phyloP scores from a whole-genome alignment of 2,888 invertebrate species.

The Adineta ricciae region DNA sequence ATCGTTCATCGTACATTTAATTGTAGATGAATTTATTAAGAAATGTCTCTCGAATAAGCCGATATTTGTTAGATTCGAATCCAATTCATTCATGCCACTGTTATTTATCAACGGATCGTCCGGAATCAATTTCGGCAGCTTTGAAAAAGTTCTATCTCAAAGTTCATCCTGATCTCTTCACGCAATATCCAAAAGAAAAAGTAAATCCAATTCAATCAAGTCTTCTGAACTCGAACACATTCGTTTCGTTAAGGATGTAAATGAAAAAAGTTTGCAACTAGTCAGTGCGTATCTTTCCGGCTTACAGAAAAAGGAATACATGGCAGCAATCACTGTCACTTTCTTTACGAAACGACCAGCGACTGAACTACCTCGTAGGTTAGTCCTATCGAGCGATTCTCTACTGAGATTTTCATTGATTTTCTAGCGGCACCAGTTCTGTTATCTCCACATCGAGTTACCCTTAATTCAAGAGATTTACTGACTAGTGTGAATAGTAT shows the following conservation, averaged over 20 bases:
- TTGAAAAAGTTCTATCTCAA: conserved; percentile 84
- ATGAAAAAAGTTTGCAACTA: not conserved
- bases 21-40: not conserved
- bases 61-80: not conserved
- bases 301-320: not conserved
- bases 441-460: not conserved
- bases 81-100: not conserved
- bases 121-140: conserved; percentile 54
- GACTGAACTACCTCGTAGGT: not conserved
- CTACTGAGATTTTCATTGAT: not conserved
- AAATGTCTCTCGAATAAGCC: not conserved
- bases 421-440: not conserved
- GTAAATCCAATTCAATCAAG: conserved; percentile 52
- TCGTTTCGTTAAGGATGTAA: not conserved
- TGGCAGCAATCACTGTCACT: not conserved
- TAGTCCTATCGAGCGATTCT: too few species aligned
- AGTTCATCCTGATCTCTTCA: conserved; percentile 89
- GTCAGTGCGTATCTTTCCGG: not conserved
- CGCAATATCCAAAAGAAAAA: conserved; percentile 75
- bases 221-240: too few species aligned
- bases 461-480: not conserved
- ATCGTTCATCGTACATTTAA: not conserved
- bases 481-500: not conserved
- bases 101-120: not conserved
- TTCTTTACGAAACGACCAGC: not conserved